Evolutionary conservation across 2,113 vertebrate species (phyloP).

Genomic region (Fregata magnificens): DNA sequence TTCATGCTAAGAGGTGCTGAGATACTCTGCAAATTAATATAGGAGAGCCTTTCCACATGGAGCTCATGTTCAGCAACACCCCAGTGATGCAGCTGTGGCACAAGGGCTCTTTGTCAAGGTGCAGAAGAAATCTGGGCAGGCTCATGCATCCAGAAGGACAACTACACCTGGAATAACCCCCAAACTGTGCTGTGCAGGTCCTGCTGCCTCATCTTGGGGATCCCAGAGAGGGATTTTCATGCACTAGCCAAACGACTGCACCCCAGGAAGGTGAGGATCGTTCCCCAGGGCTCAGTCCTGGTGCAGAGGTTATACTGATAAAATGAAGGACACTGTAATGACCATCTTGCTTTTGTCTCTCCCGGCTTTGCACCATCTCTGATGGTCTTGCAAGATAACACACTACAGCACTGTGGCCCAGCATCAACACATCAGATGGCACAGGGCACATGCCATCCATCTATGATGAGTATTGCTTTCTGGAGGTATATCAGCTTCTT

Average conservation of each 20-base stretch:
- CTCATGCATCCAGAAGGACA: not conserved
- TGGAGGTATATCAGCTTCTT: not conserved
- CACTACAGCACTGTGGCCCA: not conserved
- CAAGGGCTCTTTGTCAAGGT: not conserved
- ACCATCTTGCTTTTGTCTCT: not conserved
- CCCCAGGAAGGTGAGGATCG: not conserved
- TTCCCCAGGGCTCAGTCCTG: not conserved
- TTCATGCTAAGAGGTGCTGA: not conserved
- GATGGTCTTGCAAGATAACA: not conserved
- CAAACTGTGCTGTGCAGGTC: not conserved
- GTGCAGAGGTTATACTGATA: not conserved
- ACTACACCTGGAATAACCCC: not conserved
- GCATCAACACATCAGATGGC: not conserved
- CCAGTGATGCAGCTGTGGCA: not conserved
- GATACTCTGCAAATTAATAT: not conserved
- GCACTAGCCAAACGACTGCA: not conserved
- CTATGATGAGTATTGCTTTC: not conserved
- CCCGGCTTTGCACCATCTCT: not conserved
- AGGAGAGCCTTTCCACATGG: not conserved
- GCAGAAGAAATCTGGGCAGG: not conserved
- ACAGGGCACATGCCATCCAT: not conserved
- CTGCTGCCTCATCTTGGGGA: not conserved
- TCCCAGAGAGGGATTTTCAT: not conserved
- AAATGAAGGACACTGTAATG: not conserved
- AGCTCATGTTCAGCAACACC: not conserved